A percentile compares a stretch with the other conserved stretches of the same genome.
phyloP scores from a whole-genome alignment of 2,113 vertebrate genomes.

The Lampris megalopsis region DNA sequence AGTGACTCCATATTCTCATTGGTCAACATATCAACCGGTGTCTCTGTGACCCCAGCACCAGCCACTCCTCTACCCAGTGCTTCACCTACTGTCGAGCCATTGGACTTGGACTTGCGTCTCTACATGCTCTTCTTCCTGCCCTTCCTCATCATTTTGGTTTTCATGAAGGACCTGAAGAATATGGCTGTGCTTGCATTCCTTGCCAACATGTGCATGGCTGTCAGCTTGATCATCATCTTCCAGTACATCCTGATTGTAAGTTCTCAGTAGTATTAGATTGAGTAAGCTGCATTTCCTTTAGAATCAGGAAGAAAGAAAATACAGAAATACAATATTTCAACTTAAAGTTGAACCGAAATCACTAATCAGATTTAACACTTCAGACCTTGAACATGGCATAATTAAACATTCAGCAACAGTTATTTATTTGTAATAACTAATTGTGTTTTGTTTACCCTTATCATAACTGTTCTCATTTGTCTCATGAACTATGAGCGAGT shows the following conservation, averaged over 20 bases:
- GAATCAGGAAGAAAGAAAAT: neutral
- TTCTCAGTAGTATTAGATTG: neutral
- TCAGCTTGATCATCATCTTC: constrained; percentile 90
- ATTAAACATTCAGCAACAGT: too few species aligned
- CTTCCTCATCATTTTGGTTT: constrained; percentile 85
- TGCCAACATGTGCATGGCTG: constrained; percentile 89
- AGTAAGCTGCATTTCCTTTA: neutral
- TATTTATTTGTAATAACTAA: too few species aligned
- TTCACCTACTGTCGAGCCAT: constrained; percentile 55
- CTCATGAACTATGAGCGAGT: too few species aligned
- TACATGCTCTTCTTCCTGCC: constrained; percentile 90
- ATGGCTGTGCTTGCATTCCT: constrained; percentile 86
- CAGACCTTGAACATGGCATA: too few species aligned
- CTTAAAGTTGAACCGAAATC: too few species aligned
- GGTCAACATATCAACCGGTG: constrained; percentile 32
- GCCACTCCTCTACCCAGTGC: neutral
- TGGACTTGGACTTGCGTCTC: constrained; percentile 83
- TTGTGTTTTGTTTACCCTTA: too few species aligned
- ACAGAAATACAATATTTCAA: too few species aligned
- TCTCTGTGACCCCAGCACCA: too few species aligned
- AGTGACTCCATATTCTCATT: neutral
- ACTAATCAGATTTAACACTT: too few species aligned
- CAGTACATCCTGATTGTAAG: constrained; percentile 85
- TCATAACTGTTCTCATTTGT: too few species aligned
- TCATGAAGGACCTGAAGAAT: constrained; percentile 88